Conservation (phyloP, 1,140 invertebrate species). For the Aphaenogaster rudis region DNA sequence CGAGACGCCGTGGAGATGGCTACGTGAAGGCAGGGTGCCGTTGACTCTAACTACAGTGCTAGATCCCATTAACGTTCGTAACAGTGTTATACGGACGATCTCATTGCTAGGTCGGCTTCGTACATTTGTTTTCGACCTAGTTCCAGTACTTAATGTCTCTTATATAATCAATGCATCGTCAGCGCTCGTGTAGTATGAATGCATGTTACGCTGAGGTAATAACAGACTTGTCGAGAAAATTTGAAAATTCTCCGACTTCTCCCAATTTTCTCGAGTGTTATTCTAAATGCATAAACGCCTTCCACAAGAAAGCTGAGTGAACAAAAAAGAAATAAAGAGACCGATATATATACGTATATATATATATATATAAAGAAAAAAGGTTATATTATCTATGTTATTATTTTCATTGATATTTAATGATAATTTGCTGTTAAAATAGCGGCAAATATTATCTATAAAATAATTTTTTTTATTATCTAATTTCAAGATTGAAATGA, state of each 20-base stretch:
- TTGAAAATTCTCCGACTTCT: not conserved
- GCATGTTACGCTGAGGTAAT: not conserved
- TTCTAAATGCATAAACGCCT: not conserved
- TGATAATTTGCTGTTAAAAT: not conserved
- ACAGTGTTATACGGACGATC: slow-evolving; percentile 69
- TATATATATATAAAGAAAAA: not conserved
- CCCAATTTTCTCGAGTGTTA: not conserved
- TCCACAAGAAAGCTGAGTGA: not conserved
- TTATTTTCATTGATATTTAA: not conserved
- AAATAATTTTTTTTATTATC: slow-evolving; percentile 11
- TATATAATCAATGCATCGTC: slow-evolving; percentile 68
- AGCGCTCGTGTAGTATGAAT: not conserved
- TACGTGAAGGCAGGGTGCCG: slow-evolving; percentile 48
- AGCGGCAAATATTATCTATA: not conserved
- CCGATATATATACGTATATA: not conserved
- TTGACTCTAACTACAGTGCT: slow-evolving; percentile 67
- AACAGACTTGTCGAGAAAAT: slow-evolving; percentile 8
- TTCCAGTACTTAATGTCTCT: slow-evolving; percentile 64
- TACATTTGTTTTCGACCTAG: slow-evolving; percentile 76
- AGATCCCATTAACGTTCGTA: slow-evolving; percentile 73
- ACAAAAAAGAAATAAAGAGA: not conserved
- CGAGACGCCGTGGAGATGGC: slow-evolving; percentile 57
- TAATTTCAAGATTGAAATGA: not conserved
- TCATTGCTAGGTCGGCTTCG: slow-evolving; percentile 53
- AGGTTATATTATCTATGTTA: not conserved